Percentiles rank a stretch among this genome's conserved stretches.
These are phyloP conservation scores for Linhomoeus sp. DNA, from an alignment of 2,888 invertebrate genomes.

Conservation along the genomic window DNA sequence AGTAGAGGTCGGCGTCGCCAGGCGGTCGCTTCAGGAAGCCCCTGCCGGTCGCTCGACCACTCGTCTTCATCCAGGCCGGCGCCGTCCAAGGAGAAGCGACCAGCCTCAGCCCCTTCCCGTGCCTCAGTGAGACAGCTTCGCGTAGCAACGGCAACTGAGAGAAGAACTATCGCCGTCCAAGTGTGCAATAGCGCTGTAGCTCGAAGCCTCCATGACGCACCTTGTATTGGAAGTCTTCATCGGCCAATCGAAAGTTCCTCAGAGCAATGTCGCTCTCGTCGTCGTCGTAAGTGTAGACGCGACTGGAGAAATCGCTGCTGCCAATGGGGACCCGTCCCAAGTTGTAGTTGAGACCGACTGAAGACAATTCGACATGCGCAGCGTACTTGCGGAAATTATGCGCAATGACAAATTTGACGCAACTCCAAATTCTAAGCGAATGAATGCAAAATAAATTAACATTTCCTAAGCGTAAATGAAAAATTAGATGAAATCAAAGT, in stretches of 20 bases:
- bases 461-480: too few species aligned
- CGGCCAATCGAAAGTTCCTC: slow-evolving; percentile 41
- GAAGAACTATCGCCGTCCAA: too few species aligned
- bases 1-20: slow-evolving; percentile 41
- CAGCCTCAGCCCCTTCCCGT: too few species aligned
- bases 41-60: slow-evolving; percentile 31
- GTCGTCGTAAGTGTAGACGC: slow-evolving; percentile 56
- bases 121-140: too few species aligned
- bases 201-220: too few species aligned
- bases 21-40: slow-evolving; percentile 29
- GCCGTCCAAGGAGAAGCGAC: slow-evolving; percentile 39
- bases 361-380: too few species aligned
- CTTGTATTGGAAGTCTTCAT: slow-evolving; percentile 49
- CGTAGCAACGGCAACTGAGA: too few species aligned
- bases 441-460: too few species aligned
- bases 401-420: too few species aligned
- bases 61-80: slow-evolving; percentile 41
- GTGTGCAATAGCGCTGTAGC: too few species aligned
- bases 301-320: slow-evolving; percentile 64
- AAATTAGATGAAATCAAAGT: slow-evolving; percentile 15
- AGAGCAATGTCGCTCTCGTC: slow-evolving; percentile 39
- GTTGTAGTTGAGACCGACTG: slow-evolving; percentile 60
- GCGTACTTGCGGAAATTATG: too few species aligned
- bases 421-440: too few species aligned
- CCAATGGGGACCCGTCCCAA: slow-evolving; percentile 61